phyloP scores from a whole-genome alignment of 2,888 invertebrate genomes.

The Poecilus cupreus region DNA sequence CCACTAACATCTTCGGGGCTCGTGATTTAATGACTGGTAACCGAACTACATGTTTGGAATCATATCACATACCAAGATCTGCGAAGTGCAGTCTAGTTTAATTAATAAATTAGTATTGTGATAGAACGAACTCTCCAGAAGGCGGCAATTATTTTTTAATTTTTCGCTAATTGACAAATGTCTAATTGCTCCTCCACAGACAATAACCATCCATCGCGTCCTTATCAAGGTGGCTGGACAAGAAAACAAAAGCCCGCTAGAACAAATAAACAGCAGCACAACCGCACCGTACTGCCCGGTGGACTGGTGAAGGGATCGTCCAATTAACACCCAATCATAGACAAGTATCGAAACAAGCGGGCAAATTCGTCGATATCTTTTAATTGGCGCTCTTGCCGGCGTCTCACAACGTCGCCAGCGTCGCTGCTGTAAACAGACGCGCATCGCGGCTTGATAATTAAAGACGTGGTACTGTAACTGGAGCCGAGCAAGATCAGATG shows the following conservation, averaged over 20 bases:
- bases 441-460: conserved; percentile 32
- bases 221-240: conserved; percentile 25
- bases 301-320: background rate
- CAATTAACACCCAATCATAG: conserved; percentile 57
- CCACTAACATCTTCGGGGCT: no score
- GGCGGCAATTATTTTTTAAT: no score
- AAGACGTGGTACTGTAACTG: conserved; percentile 34
- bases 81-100: no score
- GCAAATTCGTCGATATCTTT: conserved; percentile 39
- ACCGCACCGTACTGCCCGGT: no score
- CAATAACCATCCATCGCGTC: conserved; percentile 9
- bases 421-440: conserved; percentile 38
- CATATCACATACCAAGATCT: no score
- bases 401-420: background rate
- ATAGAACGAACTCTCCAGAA: no score
- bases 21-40: no score
- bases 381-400: conserved; percentile 12
- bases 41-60: no score
- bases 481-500: conserved; percentile 5
- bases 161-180: background rate
- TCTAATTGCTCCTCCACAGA: conserved; percentile 3
- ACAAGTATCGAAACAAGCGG: conserved; percentile 55
- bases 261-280: background rate
- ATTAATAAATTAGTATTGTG: no score
- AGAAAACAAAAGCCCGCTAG: conserved; percentile 30